Conservation (phyloP, 1,140 invertebrate species). For the Caenorhabditis briggsae region DNA sequence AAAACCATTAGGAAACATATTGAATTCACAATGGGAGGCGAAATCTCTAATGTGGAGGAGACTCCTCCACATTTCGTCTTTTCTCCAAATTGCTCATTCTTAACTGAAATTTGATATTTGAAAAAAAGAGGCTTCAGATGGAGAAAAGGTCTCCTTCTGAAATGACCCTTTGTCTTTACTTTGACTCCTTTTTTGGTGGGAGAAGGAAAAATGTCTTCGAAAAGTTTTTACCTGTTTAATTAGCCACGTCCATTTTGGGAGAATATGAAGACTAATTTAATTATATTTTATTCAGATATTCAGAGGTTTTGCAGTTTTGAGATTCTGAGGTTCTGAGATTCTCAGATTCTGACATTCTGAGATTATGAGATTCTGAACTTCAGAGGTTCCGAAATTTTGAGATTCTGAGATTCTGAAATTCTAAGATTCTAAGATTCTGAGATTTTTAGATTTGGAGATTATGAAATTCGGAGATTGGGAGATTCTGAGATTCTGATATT, state of each 20-base stretch:
- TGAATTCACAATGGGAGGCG: background rate
- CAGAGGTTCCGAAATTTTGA: too few species aligned
- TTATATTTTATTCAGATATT: too few species aligned
- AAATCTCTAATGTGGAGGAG: slow-evolving; percentile 15
- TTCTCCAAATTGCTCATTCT: slow-evolving; percentile 28
- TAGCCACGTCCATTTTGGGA: slow-evolving; percentile 69
- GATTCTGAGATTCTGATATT: too few species aligned
- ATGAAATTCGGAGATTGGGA: too few species aligned
- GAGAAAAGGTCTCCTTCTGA: background rate
- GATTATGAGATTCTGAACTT: too few species aligned
- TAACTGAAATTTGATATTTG: slow-evolving; percentile 24
- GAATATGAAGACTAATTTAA: too few species aligned
- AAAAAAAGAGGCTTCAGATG: background rate
- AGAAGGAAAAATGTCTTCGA: background rate
- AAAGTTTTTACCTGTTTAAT: too few species aligned
- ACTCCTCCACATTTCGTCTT: background rate
- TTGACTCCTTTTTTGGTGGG: too few species aligned
- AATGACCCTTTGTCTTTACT: slow-evolving; percentile 1
- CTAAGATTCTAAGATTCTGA: background rate
- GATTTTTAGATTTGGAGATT: slow-evolving; percentile 61
- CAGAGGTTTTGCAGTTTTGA: too few species aligned
- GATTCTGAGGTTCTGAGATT: too few species aligned
- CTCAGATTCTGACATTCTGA: too few species aligned
- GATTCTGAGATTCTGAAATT: background rate
- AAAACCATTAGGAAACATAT: slow-evolving; percentile 61